Conservation (phyloP, 2,113 vertebrate genomes). For the Geococcyx californianus region DNA sequence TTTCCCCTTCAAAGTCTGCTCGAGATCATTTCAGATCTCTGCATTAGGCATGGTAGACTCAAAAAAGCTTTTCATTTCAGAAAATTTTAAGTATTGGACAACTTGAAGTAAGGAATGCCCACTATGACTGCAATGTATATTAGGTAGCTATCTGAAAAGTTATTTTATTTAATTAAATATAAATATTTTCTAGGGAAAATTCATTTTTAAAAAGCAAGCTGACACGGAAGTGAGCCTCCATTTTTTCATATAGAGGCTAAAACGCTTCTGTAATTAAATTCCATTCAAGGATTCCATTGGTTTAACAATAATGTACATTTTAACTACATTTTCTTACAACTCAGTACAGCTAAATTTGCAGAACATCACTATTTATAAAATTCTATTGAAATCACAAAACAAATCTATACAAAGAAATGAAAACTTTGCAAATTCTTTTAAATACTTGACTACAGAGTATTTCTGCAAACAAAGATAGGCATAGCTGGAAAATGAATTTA, state of each 20-base stretch:
- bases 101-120: not conserved
- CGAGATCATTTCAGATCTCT: not conserved
- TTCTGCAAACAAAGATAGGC: constrained; percentile 55
- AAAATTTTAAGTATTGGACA: not conserved
- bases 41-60: not conserved
- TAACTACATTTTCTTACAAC: not conserved
- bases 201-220: not conserved
- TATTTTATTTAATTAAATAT: not conserved
- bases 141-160: not conserved
- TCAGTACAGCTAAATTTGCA: constrained; percentile 15
- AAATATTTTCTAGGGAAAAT: not conserved
- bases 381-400: not conserved
- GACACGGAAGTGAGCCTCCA: not conserved
- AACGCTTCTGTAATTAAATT: constrained; percentile 35
- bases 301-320: constrained; percentile 5
- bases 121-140: not conserved
- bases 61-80: not conserved
- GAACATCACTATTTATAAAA: constrained; percentile 27
- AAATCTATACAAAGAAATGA: constrained; percentile 7
- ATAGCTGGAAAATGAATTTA: constrained; percentile 41
- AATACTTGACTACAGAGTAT: constrained; percentile 6
- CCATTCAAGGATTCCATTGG: not conserved
- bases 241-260: not conserved
- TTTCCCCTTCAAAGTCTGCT: not conserved
- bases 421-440: constrained; percentile 43